Evolutionary conservation across 2,888 invertebrate species (phyloP), one percentile per base, ranked within the genome.

Genomic region (Cryptus viduatorius): DNA sequence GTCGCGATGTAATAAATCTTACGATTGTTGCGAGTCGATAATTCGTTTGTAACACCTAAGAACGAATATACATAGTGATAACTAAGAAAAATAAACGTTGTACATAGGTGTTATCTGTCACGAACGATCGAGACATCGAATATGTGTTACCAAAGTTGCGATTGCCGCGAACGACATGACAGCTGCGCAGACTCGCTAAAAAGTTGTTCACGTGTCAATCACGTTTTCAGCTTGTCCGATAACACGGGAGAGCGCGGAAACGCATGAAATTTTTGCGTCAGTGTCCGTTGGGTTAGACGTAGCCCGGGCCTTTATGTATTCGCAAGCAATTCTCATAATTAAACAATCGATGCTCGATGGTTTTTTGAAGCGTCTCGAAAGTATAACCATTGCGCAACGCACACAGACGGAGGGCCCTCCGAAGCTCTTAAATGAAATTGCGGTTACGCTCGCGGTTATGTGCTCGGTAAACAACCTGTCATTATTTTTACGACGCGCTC

Each of bases 1-100:
- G 56, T 8, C 69, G 50, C 84, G 86, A 85, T 87, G 86, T 89
- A 89, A 90, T 90, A 90, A 91, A 91, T 91, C 89, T 88, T 88
- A 84, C 89, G 89, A 90, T 91, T 89, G 90, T 90, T 89, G 87
- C 88, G 83, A 87, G 84, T 88, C 89, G 91, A 90, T 91, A 91
- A 90, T 90, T 82, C 90, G 89, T 84, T 89, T 89, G 87, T 88
- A 87, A 87, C 83, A 86, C 85, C 84, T 81, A 72, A 87, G 87
- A 88, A 87, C 88, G 89, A 37, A 37, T 37, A 88, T 85, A 86
- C 16, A 19, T 48, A 61, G 69, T 48, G 78, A 80, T 83, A 78
- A 71, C 67, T 50, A 59, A 84, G 44, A 82, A 85, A 82, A 84
- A 90, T 88, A 88, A 90, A 89, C 89, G 90, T 90, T 89, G 90